phyloP scores from a whole-genome alignment of 2,888 invertebrate genomes.

The Harpagoxenus sublaevis region DNA sequence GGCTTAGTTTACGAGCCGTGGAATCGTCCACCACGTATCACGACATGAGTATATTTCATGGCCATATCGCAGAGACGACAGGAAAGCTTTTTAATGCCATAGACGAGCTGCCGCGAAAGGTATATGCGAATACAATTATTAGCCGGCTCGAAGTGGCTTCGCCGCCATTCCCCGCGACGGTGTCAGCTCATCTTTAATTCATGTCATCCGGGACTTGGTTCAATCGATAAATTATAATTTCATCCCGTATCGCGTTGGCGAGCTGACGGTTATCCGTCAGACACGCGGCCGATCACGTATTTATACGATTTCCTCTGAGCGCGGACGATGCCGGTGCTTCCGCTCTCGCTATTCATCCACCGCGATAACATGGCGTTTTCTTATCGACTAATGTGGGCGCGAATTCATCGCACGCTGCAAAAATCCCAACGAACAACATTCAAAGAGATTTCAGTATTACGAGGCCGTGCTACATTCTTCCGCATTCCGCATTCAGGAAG shows the following conservation, averaged over 20 bases:
- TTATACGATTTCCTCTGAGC: slow-evolving; percentile 75
- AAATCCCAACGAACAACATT: slow-evolving; percentile 4
- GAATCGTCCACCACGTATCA: slow-evolving; percentile 47
- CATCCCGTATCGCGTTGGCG: slow-evolving; percentile 79
- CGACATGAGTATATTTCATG: slow-evolving; percentile 59
- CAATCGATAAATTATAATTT: slow-evolving; percentile 86
- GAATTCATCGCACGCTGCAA: slow-evolving; percentile 11
- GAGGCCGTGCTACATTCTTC: not conserved
- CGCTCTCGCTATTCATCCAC: slow-evolving; percentile 29
- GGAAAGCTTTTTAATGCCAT: slow-evolving; percentile 63
- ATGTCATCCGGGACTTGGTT: slow-evolving; percentile 84
- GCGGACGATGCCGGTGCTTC: slow-evolving; percentile 61
- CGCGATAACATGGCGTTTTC: slow-evolving; percentile 30
- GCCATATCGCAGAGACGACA: slow-evolving; percentile 52
- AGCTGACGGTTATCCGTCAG: slow-evolving; percentile 81
- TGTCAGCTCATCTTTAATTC: slow-evolving; percentile 85
- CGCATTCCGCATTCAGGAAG: slow-evolving; percentile 19
- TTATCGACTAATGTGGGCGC: not conserved
- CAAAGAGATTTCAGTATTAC: slow-evolving; percentile 17
- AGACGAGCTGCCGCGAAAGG: slow-evolving; percentile 66
- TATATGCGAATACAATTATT: slow-evolving; percentile 82
- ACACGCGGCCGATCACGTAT: slow-evolving; percentile 78
- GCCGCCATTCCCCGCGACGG: slow-evolving; percentile 72
- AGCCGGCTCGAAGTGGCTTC: slow-evolving; percentile 81
- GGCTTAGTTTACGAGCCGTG: slow-evolving; percentile 39